phyloP scores from a whole-genome alignment of 1,140 invertebrate species.

The Calliphora vicina region DNA sequence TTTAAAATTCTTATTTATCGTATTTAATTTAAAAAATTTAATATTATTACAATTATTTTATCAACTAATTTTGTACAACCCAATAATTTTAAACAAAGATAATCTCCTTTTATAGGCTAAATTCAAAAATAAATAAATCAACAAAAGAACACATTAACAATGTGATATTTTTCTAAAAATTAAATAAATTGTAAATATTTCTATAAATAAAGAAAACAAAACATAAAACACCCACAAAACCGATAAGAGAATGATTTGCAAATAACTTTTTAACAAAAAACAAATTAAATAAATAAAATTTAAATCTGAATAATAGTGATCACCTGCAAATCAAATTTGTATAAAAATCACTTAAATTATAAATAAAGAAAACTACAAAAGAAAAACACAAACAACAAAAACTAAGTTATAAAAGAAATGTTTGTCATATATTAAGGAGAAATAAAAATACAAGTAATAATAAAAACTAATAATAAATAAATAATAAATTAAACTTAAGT shows the following conservation, averaged over 20 bases:
- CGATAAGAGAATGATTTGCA: background rate
- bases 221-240: background rate
- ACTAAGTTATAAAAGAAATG: background rate
- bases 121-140: too few species aligned
- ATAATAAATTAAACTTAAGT: background rate
- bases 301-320: background rate
- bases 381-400: background rate
- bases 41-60: too few species aligned
- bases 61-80: too few species aligned
- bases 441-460: too few species aligned
- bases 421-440: background rate
- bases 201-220: background rate
- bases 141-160: background rate
- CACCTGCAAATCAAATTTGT: background rate
- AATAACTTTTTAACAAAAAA: background rate
- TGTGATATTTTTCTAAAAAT: conserved; percentile 2
- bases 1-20: too few species aligned
- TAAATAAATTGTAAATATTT: background rate
- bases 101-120: too few species aligned
- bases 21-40: too few species aligned
- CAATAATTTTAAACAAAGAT: too few species aligned
- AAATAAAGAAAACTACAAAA: background rate
- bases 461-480: background rate
- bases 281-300: background rate
- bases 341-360: background rate